A percentile compares a stretch with the other conserved stretches of the same genome.
phyloP scores from a whole-genome alignment of 2,113 vertebrate genomes.

The Nycticebus coucang region DNA sequence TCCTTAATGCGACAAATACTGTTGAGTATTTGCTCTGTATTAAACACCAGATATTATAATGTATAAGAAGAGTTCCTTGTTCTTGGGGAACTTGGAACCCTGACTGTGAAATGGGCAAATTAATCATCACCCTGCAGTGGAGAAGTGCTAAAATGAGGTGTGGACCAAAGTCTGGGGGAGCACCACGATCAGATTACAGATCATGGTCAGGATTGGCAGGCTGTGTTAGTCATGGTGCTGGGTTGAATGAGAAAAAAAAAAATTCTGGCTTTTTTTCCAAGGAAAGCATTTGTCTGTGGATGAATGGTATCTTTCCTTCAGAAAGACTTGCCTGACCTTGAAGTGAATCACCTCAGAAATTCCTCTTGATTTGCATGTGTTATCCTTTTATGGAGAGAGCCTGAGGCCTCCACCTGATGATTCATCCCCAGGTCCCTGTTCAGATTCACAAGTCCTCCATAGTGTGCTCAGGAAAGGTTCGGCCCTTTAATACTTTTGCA shows the following conservation, averaged over 20 bases:
- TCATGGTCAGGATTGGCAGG: background rate
- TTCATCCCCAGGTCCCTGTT: background rate
- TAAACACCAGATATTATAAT: too few relatives aligned
- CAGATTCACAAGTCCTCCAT: background rate
- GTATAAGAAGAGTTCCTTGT: background rate
- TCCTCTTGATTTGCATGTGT: background rate
- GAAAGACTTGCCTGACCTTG: background rate
- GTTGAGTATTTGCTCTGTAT: background rate
- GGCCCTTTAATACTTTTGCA: background rate
- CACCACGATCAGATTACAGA: background rate
- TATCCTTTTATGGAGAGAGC: background rate
- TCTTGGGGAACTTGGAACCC: background rate
- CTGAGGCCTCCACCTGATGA: background rate
- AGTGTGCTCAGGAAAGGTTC: background rate
- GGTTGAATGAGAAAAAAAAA: background rate
- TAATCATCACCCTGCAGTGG: background rate
- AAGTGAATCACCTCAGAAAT: background rate
- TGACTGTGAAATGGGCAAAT: background rate
- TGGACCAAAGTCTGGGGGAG: background rate
- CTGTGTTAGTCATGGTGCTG: background rate
- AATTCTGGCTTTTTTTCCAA: background rate
- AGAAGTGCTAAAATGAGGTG: background rate
- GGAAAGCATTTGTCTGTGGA: background rate
- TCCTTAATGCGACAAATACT: background rate
- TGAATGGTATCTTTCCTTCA: background rate